These are phyloP conservation scores for Nycticryphes semicollaris DNA, from an alignment of 2,113 vertebrate species.

Conservation along the genomic window DNA sequence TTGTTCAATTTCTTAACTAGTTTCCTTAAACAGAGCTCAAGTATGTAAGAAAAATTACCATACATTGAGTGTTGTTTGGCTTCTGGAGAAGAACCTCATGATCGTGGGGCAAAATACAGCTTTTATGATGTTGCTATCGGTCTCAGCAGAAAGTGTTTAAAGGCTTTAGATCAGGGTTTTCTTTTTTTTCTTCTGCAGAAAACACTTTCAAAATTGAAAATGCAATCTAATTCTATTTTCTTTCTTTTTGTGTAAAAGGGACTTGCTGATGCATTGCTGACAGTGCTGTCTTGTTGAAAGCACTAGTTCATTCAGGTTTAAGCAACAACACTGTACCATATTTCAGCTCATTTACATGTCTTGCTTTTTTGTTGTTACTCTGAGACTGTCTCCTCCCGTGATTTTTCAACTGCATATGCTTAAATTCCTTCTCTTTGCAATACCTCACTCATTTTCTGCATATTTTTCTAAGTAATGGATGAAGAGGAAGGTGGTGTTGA, in stretches of 20 bases:
- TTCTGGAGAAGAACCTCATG: background rate
- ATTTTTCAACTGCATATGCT: background rate
- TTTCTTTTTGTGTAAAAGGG: background rate
- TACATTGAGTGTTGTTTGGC: background rate
- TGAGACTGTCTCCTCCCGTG: background rate
- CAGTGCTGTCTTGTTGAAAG: background rate
- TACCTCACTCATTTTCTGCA: background rate
- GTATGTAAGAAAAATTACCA: background rate
- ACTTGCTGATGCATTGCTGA: conserved; percentile 40
- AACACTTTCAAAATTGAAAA: background rate
- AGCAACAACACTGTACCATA: background rate
- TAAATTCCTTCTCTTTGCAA: background rate
- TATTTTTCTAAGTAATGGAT: background rate
- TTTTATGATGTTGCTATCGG: background rate
- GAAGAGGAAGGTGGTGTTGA: background rate
- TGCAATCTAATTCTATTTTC: background rate
- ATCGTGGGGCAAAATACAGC: background rate
- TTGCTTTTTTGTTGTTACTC: background rate
- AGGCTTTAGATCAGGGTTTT: background rate
- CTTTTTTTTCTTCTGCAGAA: background rate
- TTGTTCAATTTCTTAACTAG: background rate
- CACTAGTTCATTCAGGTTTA: background rate
- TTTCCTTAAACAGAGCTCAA: background rate
- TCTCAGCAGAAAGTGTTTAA: background rate
- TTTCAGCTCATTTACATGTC: background rate